Conservation (phyloP, 2,113 vertebrate species). For the Percopsis transmontana region DNA sequence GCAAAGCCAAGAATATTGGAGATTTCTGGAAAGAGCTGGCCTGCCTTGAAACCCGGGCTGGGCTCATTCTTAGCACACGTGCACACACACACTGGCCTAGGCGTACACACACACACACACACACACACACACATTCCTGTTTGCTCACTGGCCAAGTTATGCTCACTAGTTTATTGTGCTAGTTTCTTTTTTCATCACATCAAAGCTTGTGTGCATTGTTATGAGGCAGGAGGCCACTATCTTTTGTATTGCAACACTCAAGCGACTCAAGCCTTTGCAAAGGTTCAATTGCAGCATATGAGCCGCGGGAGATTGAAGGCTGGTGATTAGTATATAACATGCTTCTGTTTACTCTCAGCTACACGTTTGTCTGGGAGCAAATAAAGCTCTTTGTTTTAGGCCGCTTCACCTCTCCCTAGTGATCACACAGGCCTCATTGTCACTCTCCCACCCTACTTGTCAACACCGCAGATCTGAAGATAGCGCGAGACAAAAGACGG, state of each 20-base stretch:
- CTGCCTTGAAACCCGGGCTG: conserved; percentile 21
- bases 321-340: not conserved
- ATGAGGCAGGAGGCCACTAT: not conserved
- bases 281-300: not conserved
- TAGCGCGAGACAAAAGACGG: conserved; percentile 52
- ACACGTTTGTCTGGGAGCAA: conserved; percentile 24
- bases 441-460: conserved; percentile 38
- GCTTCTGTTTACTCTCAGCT: not conserved
- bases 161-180: not conserved
- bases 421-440: conserved; percentile 15
- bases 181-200: not conserved
- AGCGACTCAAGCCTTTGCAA: not conserved
- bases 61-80: conserved; percentile 16
- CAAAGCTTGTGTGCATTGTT: not conserved
- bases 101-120: not conserved
- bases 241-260: no score
- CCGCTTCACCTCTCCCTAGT: conserved; percentile 16
- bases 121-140: conserved; percentile 1
- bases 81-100: not conserved
- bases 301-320: not conserved
- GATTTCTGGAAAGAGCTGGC: conserved; percentile 42
- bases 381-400: conserved; percentile 13
- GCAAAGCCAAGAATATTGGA: conserved; percentile 49
- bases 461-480: conserved; percentile 47
- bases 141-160: not conserved